These are phyloP conservation scores for Euspilapteryx auroguttella DNA, from an alignment of 2,888 invertebrate species.

Conservation along the genomic window DNA sequence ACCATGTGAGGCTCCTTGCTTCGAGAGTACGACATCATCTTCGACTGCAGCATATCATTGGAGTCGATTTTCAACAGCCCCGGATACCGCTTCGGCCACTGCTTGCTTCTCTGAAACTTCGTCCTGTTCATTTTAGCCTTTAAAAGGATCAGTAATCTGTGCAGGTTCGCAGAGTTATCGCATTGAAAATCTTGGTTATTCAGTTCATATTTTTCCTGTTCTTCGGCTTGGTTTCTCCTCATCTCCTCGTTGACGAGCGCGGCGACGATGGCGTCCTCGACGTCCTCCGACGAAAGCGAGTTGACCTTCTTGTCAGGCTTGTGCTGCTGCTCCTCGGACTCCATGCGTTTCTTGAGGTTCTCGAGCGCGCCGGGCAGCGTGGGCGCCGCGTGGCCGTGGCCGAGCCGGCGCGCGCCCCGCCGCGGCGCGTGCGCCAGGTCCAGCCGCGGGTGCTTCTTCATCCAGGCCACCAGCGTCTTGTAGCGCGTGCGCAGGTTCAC, in stretches of 20 bases:
- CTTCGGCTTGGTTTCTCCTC: no score
- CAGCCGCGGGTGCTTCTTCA: slow-evolving; percentile 40
- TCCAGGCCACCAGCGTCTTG: slow-evolving; percentile 49
- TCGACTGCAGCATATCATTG: slow-evolving; percentile 13
- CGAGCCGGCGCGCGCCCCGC: slow-evolving; percentile 23
- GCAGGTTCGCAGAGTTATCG: slow-evolving; percentile 22
- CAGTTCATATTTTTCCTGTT: slow-evolving; percentile 11
- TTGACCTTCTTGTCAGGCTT: slow-evolving; percentile 16
- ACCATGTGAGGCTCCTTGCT: no score
- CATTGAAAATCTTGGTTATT: slow-evolving; percentile 12
- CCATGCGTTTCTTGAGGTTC: slow-evolving; percentile 27
- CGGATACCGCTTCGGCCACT: slow-evolving; percentile 13
- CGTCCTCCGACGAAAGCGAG: slow-evolving; percentile 17
- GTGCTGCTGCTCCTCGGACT: slow-evolving; percentile 18
- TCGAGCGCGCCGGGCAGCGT: slow-evolving; percentile 31
- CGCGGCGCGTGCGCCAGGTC: slow-evolving; percentile 33
- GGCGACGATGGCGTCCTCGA: slow-evolving; percentile 28
- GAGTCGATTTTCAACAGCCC: slow-evolving; percentile 12
- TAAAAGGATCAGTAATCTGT: slow-evolving; percentile 23
- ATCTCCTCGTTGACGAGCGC: slow-evolving; percentile 18
- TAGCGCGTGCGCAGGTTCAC: slow-evolving; percentile 65
- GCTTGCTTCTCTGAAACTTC: slow-evolving; percentile 15
- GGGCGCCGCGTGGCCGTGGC: slow-evolving; percentile 19
- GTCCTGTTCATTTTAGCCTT: slow-evolving; percentile 20
- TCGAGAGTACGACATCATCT: no score